A percentile compares a stretch with the other conserved stretches of the same genome.
Conservation (phyloP, 2,888 invertebrate genomes). For the Sesamia inferens region DNA sequence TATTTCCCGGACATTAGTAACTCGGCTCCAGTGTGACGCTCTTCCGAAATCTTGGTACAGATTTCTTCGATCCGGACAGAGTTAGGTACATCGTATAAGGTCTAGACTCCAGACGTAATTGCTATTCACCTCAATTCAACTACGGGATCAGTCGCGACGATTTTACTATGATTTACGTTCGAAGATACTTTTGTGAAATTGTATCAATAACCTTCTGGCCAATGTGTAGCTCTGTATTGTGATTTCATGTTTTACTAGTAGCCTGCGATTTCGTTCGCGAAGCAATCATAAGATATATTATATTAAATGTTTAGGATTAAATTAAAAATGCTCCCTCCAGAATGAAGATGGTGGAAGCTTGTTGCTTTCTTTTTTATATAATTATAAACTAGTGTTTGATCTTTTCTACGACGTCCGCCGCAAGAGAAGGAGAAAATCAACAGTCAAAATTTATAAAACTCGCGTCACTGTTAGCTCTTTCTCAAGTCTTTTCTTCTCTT, state of each 20-base stretch:
- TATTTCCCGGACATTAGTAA: slow-evolving; percentile 58
- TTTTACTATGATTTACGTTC: slow-evolving; percentile 49
- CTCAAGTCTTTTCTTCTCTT: no score
- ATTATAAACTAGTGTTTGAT: no score
- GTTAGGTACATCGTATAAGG: slow-evolving; percentile 30
- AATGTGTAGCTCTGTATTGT: slow-evolving; percentile 3
- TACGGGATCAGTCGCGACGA: slow-evolving; percentile 24
- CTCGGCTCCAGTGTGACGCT: slow-evolving; percentile 42
- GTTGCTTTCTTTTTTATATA: no score
- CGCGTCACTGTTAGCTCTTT: no score
- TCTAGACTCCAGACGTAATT: slow-evolving; percentile 58
- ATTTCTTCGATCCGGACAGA: slow-evolving; percentile 27
- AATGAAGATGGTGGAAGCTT: no score
- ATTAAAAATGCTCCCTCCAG: no score
- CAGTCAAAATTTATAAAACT: no score
- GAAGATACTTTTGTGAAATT: slow-evolving; percentile 38
- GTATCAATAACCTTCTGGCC: slow-evolving; percentile 40
- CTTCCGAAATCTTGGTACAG: slow-evolving; percentile 21
- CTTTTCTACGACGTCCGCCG: no score
- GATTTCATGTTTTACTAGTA: slow-evolving; percentile 7
- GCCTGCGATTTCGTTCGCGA: background rate
- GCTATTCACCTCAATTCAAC: slow-evolving; percentile 46
- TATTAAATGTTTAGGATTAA: no score
- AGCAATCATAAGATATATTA: no score
- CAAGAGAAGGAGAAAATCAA: no score